These are phyloP conservation scores for human DNA, from an alignment of 2,113 vertebrate species.

Conservation along the genomic window DNA sequence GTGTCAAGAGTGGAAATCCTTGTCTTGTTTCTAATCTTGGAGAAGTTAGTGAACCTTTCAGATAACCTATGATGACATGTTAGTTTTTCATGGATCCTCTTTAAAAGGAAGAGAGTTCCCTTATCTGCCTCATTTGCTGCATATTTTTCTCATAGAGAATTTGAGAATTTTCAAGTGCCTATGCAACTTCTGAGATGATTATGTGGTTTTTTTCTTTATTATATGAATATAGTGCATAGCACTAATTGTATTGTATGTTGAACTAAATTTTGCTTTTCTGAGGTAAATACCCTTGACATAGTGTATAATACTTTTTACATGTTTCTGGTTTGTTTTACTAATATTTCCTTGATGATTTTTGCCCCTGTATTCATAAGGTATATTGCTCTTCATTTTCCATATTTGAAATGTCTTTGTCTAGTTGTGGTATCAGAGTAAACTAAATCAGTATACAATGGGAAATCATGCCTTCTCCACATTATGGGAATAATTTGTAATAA, in stretches of 20 bases:
- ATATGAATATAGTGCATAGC: too few relatives aligned
- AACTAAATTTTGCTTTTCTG: not conserved
- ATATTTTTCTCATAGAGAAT: not conserved
- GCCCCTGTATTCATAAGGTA: not conserved
- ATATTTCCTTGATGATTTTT: not conserved
- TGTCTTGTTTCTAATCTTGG: not conserved
- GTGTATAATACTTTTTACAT: not conserved
- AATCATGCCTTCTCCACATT: not conserved
- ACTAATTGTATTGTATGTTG: too few relatives aligned
- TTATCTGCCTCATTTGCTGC: not conserved
- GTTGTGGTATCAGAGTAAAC: not conserved
- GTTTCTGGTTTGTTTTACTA: not conserved
- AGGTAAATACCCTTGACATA: not conserved
- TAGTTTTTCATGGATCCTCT: not conserved
- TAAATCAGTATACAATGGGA: not conserved
- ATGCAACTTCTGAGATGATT: not conserved
- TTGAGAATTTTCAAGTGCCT: not conserved
- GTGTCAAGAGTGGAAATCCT: not conserved
- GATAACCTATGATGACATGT: fast-evolving
- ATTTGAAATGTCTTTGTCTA: not conserved
- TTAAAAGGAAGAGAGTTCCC: not conserved
- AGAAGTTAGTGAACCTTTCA: not conserved
- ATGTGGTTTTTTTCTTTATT: too few relatives aligned
- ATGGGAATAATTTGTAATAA: not conserved
- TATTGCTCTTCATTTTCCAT: not conserved